A percentile compares a stretch with the other conserved stretches of the same genome.
phyloP scores from a whole-genome alignment of 2,888 invertebrate genomes.

The Thecophora atra region DNA sequence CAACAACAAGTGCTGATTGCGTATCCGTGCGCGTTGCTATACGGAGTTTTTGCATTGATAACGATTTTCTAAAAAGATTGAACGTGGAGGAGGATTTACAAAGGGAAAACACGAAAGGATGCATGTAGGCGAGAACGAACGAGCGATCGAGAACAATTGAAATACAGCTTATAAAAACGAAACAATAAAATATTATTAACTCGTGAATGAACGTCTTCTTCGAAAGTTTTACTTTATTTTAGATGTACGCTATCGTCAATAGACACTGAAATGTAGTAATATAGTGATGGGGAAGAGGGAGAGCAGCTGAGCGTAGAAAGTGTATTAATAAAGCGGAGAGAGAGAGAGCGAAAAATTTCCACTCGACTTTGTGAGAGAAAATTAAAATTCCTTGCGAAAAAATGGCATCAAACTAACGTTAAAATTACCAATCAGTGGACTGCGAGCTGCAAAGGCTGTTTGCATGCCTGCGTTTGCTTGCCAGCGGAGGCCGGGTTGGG shows the following conservation, averaged over 20 bases:
- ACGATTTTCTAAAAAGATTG: constrained; percentile 73
- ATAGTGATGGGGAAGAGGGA: background rate
- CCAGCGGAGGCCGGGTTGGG: too few species aligned
- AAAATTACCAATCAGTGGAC: constrained; percentile 34
- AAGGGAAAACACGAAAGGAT: background rate
- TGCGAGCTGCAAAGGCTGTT: constrained; percentile 13
- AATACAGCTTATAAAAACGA: background rate
- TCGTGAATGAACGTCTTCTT: too few species aligned
- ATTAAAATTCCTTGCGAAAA: constrained; percentile 16
- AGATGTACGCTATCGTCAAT: background rate
- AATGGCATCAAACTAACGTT: constrained; percentile 27
- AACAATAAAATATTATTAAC: constrained; percentile 1
- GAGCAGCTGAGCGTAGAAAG: background rate
- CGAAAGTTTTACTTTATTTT: constrained; percentile 11
- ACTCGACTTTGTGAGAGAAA: background rate
- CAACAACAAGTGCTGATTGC: constrained; percentile 77
- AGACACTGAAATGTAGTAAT: background rate
- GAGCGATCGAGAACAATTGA: background rate
- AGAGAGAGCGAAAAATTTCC: background rate
- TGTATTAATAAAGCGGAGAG: background rate
- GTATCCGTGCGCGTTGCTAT: constrained; percentile 81
- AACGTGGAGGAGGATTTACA: constrained; percentile 6
- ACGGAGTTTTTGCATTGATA: constrained; percentile 80
- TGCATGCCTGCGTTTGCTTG: constrained; percentile 1
- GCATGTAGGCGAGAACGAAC: background rate